These are phyloP conservation scores for Nemurella pictetii DNA, from an alignment of 2,888 invertebrate species.

Conservation along the genomic window DNA sequence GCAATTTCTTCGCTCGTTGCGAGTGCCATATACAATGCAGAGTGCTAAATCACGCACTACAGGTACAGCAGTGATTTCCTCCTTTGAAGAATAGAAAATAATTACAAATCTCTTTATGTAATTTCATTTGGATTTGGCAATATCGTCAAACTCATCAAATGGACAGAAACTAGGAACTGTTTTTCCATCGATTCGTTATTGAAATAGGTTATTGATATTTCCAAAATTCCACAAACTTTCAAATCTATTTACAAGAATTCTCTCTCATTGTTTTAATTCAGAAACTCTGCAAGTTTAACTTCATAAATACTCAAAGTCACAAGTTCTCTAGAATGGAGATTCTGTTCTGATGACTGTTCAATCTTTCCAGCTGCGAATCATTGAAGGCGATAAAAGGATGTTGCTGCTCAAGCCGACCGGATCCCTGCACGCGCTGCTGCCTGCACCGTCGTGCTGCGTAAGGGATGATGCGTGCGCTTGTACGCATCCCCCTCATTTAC, in stretches of 20 bases:
- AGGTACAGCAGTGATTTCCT: no score
- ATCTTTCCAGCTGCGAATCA: neutral
- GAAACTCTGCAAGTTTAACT: neutral
- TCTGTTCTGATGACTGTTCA: neutral
- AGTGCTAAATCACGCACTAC: no score
- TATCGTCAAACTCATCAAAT: no score
- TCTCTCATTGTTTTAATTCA: neutral
- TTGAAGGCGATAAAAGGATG: neutral
- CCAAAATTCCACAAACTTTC: no score
- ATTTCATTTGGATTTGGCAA: no score
- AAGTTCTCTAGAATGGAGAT: neutral
- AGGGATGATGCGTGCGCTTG: conserved; percentile 1
- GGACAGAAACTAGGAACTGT: no score
- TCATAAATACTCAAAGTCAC: neutral
- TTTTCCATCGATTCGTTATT: no score
- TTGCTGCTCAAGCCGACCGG: neutral
- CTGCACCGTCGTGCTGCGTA: neutral
- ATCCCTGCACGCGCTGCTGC: neutral
- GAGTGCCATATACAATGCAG: no score
- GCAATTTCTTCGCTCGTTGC: neutral
- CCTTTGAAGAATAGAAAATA: no score
- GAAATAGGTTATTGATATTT: no score
- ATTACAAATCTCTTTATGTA: no score
- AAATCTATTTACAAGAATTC: neutral
- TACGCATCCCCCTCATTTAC: conserved; percentile 29